Evolutionary conservation across 2,888 invertebrate genomes (phyloP).

Genomic region (Bombyx huttoni): DNA sequence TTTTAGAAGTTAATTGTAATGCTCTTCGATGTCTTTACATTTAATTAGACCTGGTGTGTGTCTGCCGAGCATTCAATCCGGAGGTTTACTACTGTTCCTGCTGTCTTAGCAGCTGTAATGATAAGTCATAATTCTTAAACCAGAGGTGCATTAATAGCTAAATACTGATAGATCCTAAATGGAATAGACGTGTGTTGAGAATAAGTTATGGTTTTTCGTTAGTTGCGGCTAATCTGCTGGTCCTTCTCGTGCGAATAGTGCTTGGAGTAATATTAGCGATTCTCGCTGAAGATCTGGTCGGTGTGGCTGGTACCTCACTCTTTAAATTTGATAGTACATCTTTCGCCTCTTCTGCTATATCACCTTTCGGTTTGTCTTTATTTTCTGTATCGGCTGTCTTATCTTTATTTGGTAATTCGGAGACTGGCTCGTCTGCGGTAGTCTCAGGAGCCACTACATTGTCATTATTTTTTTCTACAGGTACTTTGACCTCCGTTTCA

Average conservation of each 20-base stretch:
- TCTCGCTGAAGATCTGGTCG: slow-evolving; percentile 28
- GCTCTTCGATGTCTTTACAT: too few relatives aligned
- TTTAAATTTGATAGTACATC: slow-evolving; percentile 16
- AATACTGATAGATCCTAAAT: too few relatives aligned
- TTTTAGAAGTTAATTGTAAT: too few relatives aligned
- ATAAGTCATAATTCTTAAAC: too few relatives aligned
- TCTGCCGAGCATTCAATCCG: too few relatives aligned
- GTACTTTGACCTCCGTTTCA: too few relatives aligned
- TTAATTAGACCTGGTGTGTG: too few relatives aligned
- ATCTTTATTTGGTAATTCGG: background rate
- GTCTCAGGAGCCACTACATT: background rate
- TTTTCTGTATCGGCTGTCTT: slow-evolving; percentile 3
- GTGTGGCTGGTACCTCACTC: slow-evolving; percentile 21
- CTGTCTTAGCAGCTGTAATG: too few relatives aligned
- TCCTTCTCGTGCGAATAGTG: slow-evolving; percentile 36
- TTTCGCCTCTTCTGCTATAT: background rate
- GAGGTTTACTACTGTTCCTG: too few relatives aligned
- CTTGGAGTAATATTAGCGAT: slow-evolving; percentile 30
- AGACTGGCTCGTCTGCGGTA: background rate
- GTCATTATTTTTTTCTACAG: too few relatives aligned
- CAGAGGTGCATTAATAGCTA: too few relatives aligned
- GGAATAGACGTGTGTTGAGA: background rate
- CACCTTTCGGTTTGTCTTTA: background rate
- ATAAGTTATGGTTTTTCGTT: background rate
- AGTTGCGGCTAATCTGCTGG: slow-evolving; percentile 30